A percentile compares a stretch with the other conserved stretches of the same genome.
phyloP scores from a whole-genome alignment of 1,140 invertebrate genomes.

The Cyclargus thomasi region DNA sequence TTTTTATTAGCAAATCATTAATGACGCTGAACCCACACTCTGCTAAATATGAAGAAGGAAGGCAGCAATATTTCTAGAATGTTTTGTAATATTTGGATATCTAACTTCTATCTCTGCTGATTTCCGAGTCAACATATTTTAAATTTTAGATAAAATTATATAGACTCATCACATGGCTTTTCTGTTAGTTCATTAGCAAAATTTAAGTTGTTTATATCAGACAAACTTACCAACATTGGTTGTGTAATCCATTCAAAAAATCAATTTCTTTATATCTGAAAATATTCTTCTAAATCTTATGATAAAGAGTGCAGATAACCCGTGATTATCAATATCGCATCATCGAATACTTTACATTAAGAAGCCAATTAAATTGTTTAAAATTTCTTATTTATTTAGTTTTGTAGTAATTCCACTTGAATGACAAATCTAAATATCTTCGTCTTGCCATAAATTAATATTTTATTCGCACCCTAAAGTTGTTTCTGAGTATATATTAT shows the following conservation, averaged over 20 bases:
- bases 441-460: slow-evolving; percentile 16
- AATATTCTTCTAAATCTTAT: slow-evolving; percentile 12
- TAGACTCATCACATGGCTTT: slow-evolving; percentile 22
- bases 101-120: too few relatives aligned
- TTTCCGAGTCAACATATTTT: too few relatives aligned
- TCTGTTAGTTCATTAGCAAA: slow-evolving; percentile 23
- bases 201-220: slow-evolving; percentile 22
- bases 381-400: slow-evolving; percentile 16
- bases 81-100: too few relatives aligned
- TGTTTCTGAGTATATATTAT: slow-evolving; percentile 18
- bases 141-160: slow-evolving; percentile 27
- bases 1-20: too few relatives aligned
- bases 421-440: slow-evolving; percentile 11
- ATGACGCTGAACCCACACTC: too few relatives aligned
- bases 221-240: slow-evolving; percentile 20
- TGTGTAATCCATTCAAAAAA: slow-evolving; percentile 16
- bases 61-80: too few relatives aligned
- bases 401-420: too few relatives aligned
- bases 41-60: too few relatives aligned
- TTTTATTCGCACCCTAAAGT: slow-evolving; percentile 18
- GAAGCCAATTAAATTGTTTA: slow-evolving; percentile 20
- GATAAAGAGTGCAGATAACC: slow-evolving; percentile 17
- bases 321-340: slow-evolving; percentile 15
- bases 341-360: slow-evolving; percentile 13
- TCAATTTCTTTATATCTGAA: slow-evolving; percentile 17